Conservation (phyloP, 2,797 vertebrate species). For the Trematomus bernacchii region DNA sequence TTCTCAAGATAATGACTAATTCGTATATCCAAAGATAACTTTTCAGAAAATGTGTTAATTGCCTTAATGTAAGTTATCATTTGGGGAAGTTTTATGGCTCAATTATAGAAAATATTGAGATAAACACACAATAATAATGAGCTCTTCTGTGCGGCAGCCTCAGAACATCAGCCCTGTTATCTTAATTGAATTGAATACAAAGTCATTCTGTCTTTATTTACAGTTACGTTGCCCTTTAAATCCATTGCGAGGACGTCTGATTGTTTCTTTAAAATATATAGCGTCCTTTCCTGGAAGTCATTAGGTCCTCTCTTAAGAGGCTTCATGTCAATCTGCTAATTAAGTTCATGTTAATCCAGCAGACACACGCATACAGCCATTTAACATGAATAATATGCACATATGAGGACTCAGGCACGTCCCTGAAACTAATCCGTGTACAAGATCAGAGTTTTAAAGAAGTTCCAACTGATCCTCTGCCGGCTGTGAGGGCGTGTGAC, state of each 20-base stretch:
- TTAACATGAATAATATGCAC: constrained; percentile 45
- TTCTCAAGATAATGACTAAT: no score
- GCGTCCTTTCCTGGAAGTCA: constrained; percentile 41
- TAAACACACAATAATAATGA: constrained; percentile 31
- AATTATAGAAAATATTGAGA: neutral
- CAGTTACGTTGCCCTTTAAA: constrained; percentile 29
- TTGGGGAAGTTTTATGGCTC: no score
- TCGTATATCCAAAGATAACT: no score
- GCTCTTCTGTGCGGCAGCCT: constrained; percentile 31
- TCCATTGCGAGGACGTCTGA: constrained; percentile 37
- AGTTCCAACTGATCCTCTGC: constrained; percentile 42
- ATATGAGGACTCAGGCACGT: constrained; percentile 21
- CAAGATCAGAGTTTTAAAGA: constrained; percentile 59
- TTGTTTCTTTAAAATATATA: constrained; percentile 52
- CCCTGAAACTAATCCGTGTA: constrained; percentile 34
- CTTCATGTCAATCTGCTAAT: constrained; percentile 59
- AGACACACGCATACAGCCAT: constrained; percentile 8
- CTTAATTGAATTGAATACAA: constrained; percentile 54
- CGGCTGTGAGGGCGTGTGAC: constrained; percentile 39
- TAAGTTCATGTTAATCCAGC: constrained; percentile 66
- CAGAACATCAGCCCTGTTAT: constrained; percentile 36
- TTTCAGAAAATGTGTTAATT: no score
- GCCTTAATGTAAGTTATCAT: no score
- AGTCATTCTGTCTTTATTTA: constrained; percentile 41
- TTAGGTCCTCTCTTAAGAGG: constrained; percentile 42